A percentile compares a stretch with the other conserved stretches of the same genome.
phyloP scores from a whole-genome alignment of 1,140 invertebrate genomes.

The Callitettix versicolor region DNA sequence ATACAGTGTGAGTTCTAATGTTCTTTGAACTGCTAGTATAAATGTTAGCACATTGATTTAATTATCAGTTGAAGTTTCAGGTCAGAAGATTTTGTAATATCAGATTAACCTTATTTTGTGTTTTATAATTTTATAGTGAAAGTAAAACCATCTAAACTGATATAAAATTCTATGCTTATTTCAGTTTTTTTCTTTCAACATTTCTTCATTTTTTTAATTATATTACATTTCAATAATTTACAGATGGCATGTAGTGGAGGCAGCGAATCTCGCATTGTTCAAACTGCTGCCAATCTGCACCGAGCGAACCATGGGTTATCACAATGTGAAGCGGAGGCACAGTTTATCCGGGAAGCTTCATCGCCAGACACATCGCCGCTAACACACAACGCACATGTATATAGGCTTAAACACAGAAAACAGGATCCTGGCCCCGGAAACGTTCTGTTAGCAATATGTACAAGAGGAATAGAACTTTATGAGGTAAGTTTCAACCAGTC shows the following conservation, averaged over 20 bases:
- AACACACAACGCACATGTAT: constrained; percentile 77
- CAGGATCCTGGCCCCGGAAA: constrained; percentile 58
- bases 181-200: no score
- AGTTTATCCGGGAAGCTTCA: constrained; percentile 83
- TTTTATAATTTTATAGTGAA: no score
- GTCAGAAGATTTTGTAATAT: no score
- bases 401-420: constrained; percentile 74
- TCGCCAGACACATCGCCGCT: constrained; percentile 67
- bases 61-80: no score
- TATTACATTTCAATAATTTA: no score
- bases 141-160: no score
- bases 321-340: constrained; percentile 63
- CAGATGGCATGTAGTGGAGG: constrained; percentile 34
- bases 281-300: constrained; percentile 48
- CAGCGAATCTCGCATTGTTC: constrained; percentile 41
- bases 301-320: constrained; percentile 64
- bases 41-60: no score
- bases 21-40: no score
- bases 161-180: no score
- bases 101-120: no score
- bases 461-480: constrained; percentile 76
- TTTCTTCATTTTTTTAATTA: no score
- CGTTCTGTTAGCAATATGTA: constrained; percentile 71
- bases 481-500: constrained; percentile 27
- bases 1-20: no score